Evolutionary conservation across 2,888 invertebrate species (phyloP).

Genomic region (Phyllotreta cruciferae): DNA sequence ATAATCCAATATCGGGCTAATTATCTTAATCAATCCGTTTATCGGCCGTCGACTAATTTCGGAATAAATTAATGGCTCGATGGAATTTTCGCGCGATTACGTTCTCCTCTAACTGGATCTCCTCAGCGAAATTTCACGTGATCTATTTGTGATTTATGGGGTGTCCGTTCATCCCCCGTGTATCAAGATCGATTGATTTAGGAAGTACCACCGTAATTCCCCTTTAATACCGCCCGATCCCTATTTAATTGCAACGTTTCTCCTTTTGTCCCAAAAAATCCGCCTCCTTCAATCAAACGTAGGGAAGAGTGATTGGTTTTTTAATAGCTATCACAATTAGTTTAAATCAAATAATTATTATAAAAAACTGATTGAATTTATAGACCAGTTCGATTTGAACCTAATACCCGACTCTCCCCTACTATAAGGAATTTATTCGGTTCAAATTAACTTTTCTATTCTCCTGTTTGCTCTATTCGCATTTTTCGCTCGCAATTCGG

Average conservation of each 20-base stretch:
- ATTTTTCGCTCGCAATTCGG: too few relatives aligned
- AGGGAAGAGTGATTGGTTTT: too few relatives aligned
- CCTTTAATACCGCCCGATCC: slow-evolving; percentile 5
- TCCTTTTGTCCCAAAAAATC: not conserved
- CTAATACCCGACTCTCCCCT: too few relatives aligned
- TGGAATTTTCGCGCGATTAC: slow-evolving; percentile 7
- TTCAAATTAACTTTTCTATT: too few relatives aligned
- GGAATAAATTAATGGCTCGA: not conserved
- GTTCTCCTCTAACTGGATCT: slow-evolving; percentile 14
- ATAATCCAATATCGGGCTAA: not conserved
- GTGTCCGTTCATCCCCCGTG: not conserved
- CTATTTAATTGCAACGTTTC: slow-evolving; percentile 1
- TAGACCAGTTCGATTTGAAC: too few relatives aligned
- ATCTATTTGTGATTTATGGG: slow-evolving; percentile 20
- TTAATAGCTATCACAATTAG: too few relatives aligned
- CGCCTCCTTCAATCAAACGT: not conserved
- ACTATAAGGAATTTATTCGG: too few relatives aligned
- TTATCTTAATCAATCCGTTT: not conserved
- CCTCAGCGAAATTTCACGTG: slow-evolving; percentile 13
- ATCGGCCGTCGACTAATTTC: not conserved
- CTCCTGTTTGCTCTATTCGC: too few relatives aligned
- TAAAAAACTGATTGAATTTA: too few relatives aligned
- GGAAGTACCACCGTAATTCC: slow-evolving; percentile 18
- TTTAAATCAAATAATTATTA: too few relatives aligned
- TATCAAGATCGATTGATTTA: slow-evolving; percentile 24